These are phyloP conservation scores for Phrynosoma platyrhinos DNA, from an alignment of 2,113 vertebrate species.

Conservation along the genomic window DNA sequence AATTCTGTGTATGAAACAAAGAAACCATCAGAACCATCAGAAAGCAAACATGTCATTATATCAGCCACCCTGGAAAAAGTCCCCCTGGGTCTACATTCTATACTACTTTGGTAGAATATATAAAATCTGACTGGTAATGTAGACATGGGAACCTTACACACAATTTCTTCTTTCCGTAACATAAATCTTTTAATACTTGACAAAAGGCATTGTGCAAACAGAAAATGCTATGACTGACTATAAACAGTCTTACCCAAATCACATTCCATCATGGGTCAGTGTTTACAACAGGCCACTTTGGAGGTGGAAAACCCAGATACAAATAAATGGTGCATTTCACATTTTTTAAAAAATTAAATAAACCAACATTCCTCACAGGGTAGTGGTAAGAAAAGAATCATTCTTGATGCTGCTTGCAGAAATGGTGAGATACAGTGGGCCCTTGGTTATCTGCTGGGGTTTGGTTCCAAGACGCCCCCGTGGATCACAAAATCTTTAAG, in stretches of 20 bases:
- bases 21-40: no score
- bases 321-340: not conserved
- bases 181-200: not conserved
- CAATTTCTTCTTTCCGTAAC: not conserved
- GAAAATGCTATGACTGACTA: not conserved
- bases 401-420: not conserved
- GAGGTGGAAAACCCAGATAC: not conserved
- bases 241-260: not conserved
- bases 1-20: no score
- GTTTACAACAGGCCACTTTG: no score
- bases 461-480: no score
- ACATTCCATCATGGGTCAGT: not conserved
- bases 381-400: not conserved
- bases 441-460: no score
- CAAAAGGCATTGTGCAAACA: no score
- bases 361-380: not conserved
- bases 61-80: no score
- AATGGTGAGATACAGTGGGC: not conserved
- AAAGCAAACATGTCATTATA: no score
- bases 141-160: not conserved
- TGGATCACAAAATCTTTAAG: no score
- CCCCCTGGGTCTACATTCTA: not conserved
- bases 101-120: not conserved
- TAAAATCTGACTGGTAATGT: not conserved
- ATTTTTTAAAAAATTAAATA: no score